phyloP scores from a whole-genome alignment of 2,888 invertebrate species.

The Dendrolimus houi region DNA sequence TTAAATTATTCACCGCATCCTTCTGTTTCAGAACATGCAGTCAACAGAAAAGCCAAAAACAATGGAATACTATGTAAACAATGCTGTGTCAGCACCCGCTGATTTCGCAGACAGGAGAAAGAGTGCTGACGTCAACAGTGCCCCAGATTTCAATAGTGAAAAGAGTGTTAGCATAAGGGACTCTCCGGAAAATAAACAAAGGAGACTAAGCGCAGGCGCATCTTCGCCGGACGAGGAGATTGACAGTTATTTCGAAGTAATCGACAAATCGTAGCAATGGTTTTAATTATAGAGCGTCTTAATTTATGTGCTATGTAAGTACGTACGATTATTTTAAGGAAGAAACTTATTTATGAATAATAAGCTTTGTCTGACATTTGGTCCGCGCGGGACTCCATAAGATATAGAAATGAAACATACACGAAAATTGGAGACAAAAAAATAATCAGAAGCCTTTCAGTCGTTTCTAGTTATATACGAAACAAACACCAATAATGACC shows the following conservation, averaged over 20 bases:
- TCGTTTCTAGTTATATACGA: no score
- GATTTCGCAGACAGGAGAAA: conserved; percentile 7
- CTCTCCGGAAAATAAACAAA: conserved; percentile 10
- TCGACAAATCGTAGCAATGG: conserved; percentile 45
- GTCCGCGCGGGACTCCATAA: no score
- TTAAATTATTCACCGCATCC: background rate
- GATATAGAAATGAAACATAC: no score
- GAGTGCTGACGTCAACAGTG: background rate
- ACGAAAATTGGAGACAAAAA: no score
- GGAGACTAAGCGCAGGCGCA: conserved; percentile 9
- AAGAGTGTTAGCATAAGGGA: conserved; percentile 3
- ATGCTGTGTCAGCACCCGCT: conserved; percentile 15
- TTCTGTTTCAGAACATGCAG: conserved; percentile 32
- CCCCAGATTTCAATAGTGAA: background rate
- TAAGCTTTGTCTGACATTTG: no score
- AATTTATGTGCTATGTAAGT: background rate
- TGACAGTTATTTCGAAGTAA: conserved; percentile 57
- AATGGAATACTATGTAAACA: conserved; percentile 48
- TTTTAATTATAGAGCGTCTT: no score
- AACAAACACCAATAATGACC: no score
- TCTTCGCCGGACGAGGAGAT: conserved; percentile 62
- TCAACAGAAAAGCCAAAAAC: conserved; percentile 37
- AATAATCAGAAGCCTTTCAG: no score
- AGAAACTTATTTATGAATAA: no score
- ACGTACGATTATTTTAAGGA: no score